Evolutionary conservation across 2,113 vertebrate genomes (phyloP).

Genomic region (Bungarus multicinctus): DNA sequence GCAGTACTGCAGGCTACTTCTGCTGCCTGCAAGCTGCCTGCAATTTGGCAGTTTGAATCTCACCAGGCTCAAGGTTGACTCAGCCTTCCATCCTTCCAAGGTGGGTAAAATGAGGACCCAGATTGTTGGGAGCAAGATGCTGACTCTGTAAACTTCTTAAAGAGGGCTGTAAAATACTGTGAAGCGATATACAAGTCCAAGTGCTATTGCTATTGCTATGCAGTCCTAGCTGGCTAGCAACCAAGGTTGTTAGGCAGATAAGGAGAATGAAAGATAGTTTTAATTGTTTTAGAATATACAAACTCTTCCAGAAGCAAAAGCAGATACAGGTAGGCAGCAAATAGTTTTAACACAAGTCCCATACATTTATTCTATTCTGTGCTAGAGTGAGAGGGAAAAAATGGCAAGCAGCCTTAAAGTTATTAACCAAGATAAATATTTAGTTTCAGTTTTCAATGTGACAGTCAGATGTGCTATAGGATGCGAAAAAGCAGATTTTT

Average conservation of each 20-base stretch:
- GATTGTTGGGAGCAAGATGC: no score
- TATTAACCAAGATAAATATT: conserved; percentile 45
- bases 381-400: neutral
- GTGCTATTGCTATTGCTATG: no score
- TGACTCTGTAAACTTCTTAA: no score
- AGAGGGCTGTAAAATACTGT: no score
- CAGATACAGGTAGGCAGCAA: neutral
- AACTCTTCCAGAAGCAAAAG: neutral
- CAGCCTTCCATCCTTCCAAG: no score
- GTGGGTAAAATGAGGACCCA: no score
- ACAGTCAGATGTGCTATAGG: conserved; percentile 26
- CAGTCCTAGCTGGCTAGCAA: neutral
- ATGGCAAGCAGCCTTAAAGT: conserved; percentile 4
- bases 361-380: conserved; percentile 1
- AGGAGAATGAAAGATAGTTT: neutral
- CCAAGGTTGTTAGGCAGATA: neutral
- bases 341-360: neutral
- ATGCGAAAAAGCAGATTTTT: conserved; percentile 49
- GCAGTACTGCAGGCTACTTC: no score
- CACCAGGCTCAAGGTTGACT: no score
- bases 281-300: neutral
- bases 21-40: no score
- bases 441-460: conserved; percentile 43
- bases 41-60: no score
- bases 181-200: no score